Percentiles rank a stretch among this genome's conserved stretches.
These are phyloP conservation scores for Vulpes lagopus DNA, from an alignment of 2,113 vertebrate genomes.

Conservation along the genomic window DNA sequence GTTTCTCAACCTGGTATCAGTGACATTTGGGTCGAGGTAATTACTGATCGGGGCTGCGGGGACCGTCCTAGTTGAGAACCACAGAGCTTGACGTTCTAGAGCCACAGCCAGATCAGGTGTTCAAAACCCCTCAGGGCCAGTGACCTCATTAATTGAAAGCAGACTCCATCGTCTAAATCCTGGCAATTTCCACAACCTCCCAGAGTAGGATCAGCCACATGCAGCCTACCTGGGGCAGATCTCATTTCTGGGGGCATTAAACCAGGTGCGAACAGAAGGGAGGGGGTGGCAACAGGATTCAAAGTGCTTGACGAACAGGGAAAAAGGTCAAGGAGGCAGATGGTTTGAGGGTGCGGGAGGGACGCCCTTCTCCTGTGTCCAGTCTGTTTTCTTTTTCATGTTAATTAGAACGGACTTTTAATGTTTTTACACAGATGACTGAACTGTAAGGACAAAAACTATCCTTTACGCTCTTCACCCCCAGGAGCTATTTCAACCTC, in stretches of 20 bases:
- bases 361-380: background rate
- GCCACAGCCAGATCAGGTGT: background rate
- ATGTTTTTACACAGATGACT: background rate
- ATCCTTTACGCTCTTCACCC: background rate
- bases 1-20: background rate
- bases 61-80: background rate
- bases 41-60: too few relatives aligned
- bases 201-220: background rate
- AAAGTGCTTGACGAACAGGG: background rate
- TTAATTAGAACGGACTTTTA: background rate
- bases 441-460: background rate
- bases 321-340: rapidly evolving
- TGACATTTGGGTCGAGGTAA: background rate
- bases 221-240: background rate
- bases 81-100: background rate
- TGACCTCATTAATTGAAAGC: background rate
- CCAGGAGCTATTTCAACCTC: background rate
- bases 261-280: background rate
- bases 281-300: rapidly evolving
- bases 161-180: background rate
- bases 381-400: background rate
- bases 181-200: background rate
- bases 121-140: background rate
- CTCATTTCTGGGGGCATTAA: background rate
- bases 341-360: rapidly evolving